A percentile compares a stretch with the other conserved stretches of the same genome.
phyloP scores from a whole-genome alignment of 2,797 vertebrate genomes.

The Knipowitschia caucasica region DNA sequence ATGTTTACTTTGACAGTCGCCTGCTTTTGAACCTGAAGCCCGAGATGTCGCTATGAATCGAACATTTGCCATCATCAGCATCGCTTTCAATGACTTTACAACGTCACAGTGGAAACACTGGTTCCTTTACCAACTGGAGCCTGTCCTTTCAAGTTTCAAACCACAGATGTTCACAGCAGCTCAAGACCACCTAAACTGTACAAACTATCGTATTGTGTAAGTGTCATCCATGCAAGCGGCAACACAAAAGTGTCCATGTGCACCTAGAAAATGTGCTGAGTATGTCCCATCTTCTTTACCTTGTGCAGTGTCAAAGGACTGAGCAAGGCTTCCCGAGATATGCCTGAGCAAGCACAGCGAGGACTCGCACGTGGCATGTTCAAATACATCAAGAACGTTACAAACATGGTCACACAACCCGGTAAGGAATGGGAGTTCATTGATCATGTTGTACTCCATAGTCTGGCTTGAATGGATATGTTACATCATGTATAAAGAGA shows the following conservation, averaged over 20 bases:
- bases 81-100: not conserved
- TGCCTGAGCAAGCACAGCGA: conserved; percentile 5
- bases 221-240: conserved; percentile 6
- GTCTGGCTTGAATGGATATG: not conserved
- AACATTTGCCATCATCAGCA: conserved; percentile 42
- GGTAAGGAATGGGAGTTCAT: conserved; percentile 20
- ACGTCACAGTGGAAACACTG: conserved; percentile 17
- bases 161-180: conserved; percentile 39
- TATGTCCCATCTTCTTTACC: not conserved
- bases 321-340: conserved; percentile 8
- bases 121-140: conserved; percentile 38
- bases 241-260: not conserved
- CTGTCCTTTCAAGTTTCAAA: conserved; percentile 48
- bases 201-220: conserved; percentile 52
- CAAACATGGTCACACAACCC: conserved; percentile 13
- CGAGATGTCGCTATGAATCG: conserved; percentile 44
- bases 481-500: not conserved
- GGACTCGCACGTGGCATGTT: conserved; percentile 25
- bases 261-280: not conserved
- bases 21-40: conserved; percentile 25
- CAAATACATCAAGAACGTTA: conserved; percentile 17
- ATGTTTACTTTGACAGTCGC: conserved; percentile 26
- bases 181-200: conserved; percentile 36
- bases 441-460: too few relatives aligned
- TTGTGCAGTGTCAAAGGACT: conserved; percentile 42